phyloP scores from a whole-genome alignment of 2,888 invertebrate genomes.

The Tiphia femorata region DNA sequence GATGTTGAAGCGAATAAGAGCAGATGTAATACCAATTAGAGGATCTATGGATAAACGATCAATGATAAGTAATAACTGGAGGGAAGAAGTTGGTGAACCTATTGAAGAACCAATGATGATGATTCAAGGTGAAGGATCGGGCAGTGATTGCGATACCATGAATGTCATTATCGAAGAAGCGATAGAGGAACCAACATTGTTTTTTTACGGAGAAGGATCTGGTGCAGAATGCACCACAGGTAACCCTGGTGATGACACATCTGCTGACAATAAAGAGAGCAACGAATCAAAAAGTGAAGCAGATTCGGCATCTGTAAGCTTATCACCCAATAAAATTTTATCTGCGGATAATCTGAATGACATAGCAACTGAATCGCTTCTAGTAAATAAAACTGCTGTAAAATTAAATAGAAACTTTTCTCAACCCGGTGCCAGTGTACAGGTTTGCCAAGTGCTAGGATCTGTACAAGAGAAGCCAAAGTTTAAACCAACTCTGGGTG shows the following conservation, averaged over 20 bases:
- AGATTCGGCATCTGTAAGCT: conserved; percentile 42
- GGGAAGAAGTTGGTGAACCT: conserved; percentile 73
- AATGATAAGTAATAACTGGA: conserved; percentile 48
- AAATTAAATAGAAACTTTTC: conserved; percentile 47
- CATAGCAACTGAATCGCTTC: conserved; percentile 23
- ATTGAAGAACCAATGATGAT: conserved; percentile 82
- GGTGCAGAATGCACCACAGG: conserved; percentile 83
- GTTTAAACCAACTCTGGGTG: conserved; percentile 64
- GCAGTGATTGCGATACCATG: conserved; percentile 75
- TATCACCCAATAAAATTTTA: conserved; percentile 42
- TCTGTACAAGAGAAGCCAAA: conserved; percentile 53
- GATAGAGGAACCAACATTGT: conserved; percentile 80
- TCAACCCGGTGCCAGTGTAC: conserved; percentile 34
- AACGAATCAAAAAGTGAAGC: conserved; percentile 58
- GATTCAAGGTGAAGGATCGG: conserved; percentile 79
- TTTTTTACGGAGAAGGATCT: conserved; percentile 79
- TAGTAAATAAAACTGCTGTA: conserved; percentile 38
- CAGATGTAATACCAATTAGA: conserved; percentile 57
- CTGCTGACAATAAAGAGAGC: conserved; percentile 56
- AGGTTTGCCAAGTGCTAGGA: conserved; percentile 33
- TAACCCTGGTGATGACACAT: conserved; percentile 71
- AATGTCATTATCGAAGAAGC: conserved; percentile 74
- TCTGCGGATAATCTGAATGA: conserved; percentile 49
- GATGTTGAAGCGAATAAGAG: conserved; percentile 58
- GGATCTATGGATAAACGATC: conserved; percentile 51